Percentiles rank a stretch among this genome's conserved stretches.
These are phyloP conservation scores for Microctenopoma stevenorrisi DNA, from an alignment of 2,797 vertebrate species.

Conservation along the genomic window DNA sequence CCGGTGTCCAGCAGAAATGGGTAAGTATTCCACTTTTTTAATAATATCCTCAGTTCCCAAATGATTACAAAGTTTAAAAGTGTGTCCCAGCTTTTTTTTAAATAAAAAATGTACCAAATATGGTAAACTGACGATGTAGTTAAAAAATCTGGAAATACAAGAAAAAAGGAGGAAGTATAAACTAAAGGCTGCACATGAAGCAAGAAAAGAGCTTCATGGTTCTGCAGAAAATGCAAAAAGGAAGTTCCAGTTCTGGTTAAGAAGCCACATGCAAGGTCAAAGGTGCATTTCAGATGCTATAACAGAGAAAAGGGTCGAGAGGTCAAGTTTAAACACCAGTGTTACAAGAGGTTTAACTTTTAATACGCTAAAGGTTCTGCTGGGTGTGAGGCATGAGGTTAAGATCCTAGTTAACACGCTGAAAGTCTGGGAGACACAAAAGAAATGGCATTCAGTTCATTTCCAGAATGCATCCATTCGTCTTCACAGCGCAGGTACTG, in stretches of 20 bases:
- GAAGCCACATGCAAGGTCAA: not conserved
- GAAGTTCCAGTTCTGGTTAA: conserved; percentile 4
- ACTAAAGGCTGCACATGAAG: not conserved
- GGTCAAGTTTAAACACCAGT: not conserved
- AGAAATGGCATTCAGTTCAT: not conserved
- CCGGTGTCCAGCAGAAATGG: no score
- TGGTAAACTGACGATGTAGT: no score
- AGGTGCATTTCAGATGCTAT: not conserved
- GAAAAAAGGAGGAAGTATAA: conserved; percentile 15
- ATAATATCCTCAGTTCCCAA: no score
- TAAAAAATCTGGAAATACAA: not conserved
- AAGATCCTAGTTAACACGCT: conserved; percentile 5
- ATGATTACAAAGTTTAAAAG: no score
- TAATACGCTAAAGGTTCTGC: not conserved
- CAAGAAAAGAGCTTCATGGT: conserved; percentile 18
- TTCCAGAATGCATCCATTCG: not conserved
- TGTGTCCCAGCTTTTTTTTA: no score
- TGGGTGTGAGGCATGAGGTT: not conserved
- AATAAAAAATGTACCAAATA: no score
- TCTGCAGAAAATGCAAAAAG: conserved; percentile 31
- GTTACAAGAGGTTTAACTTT: conserved; percentile 5
- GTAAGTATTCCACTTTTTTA: no score
- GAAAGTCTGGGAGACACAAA: not conserved
- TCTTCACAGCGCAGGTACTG: not conserved
- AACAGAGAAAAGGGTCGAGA: not conserved